Conservation (phyloP, 2,113 vertebrate genomes). For the Chionodraco myersi region DNA sequence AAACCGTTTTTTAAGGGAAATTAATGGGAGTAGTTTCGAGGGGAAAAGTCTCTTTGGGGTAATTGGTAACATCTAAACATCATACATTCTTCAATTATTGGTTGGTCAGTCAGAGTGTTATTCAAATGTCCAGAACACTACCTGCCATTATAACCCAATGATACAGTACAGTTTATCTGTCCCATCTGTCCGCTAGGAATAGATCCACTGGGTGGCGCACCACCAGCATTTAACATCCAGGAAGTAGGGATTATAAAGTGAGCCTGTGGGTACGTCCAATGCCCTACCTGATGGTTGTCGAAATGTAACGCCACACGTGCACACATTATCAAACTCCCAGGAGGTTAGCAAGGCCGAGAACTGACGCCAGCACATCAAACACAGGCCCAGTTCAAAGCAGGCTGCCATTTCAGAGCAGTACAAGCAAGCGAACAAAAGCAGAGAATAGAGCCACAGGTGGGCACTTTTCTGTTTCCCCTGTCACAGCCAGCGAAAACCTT, state of each 20-base stretch:
- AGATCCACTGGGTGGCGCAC: conserved; percentile 65
- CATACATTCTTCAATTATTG: not conserved
- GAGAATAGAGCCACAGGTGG: conserved; percentile 76
- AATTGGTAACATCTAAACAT: not conserved
- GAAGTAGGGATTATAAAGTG: conserved; percentile 48
- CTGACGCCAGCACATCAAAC: conserved; percentile 72
- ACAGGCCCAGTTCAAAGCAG: conserved; percentile 62
- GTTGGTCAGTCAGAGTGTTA: not conserved
- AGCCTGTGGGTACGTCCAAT: conserved; percentile 38
- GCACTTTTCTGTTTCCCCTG: conserved; percentile 56
- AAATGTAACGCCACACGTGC: conserved; percentile 62
- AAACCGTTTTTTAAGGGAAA: not conserved
- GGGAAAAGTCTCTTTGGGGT: not conserved
- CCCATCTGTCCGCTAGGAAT: not conserved
- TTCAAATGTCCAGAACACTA: not conserved
- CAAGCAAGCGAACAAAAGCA: conserved; percentile 52
- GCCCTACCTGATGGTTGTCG: conserved; percentile 62
- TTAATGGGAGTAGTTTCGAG: not conserved
- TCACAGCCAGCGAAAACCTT: conserved; percentile 35
- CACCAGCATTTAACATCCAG: conserved; percentile 38
- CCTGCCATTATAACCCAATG: not conserved
- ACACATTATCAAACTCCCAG: conserved; percentile 60
- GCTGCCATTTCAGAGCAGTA: conserved; percentile 71
- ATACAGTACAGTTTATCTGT: not conserved
- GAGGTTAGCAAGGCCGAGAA: conserved; percentile 54